Base-by-base conservation (phyloP, 2,888 invertebrate genomes). In the Netelia virgata region DNA sequence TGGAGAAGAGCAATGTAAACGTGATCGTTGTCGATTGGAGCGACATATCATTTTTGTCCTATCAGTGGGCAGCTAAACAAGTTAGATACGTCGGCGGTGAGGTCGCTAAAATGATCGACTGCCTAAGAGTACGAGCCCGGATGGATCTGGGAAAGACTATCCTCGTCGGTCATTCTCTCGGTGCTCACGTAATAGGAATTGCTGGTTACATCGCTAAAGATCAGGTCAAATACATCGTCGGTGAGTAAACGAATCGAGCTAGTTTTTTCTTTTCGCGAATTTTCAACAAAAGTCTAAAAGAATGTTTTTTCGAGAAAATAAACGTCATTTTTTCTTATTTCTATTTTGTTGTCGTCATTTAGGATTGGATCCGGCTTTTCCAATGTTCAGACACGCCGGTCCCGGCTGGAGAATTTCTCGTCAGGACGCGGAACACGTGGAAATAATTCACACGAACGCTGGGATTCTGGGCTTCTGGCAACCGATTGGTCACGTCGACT, bases 401-500 rank as follows among this genome's bases (percentile, higher is more conserved):
- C 61, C 84, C 0, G 77, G 72, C 5, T 55, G 76, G 1, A 50
- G 88, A 36, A 85, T 90, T 20, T 86, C 86, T 0, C 63, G 70
- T 0, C 43, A 55, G 11, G 94, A 94, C 77, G 94, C 93, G 0
- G 70, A 84, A 0, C 89, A 91, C 79, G 94, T 94, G 0, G 91
- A 93, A 78, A 91, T 93, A 11, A 92, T 94, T 36, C 94, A 94
- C 86, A 93, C 94, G 6, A 92, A 91, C 50, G 91, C 88, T 1
- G 92, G 72, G 3, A 28, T 55, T 3, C 57, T 79, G 18, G 79
- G 79, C 1, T 55, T 18, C 36, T 23, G 64, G 23, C 1, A 2
- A 16, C 9, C 79, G 1, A 64, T 79, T 14, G 79, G 79, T 14
- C 63, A 50, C 3, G 11, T 55, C 18, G 79, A 79, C 20, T 81